Evolutionary conservation across 1,140 invertebrate species (phyloP).

Genomic region (Drosophila gunungcola): DNA sequence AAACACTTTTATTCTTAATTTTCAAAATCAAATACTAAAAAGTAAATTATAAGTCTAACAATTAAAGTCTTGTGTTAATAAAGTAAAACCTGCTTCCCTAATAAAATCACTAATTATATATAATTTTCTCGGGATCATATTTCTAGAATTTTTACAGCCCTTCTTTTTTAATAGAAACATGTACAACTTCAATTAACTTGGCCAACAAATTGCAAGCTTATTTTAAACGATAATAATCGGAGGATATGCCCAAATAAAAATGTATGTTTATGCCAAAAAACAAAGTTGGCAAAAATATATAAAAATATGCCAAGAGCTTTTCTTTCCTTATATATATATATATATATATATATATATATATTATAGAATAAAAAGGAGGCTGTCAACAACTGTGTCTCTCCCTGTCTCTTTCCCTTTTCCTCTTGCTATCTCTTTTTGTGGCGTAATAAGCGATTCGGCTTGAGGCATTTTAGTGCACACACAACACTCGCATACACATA

Average conservation of each 20-base stretch:
- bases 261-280: constrained; percentile 8
- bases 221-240: constrained; percentile 16
- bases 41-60: too few species aligned
- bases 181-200: constrained; percentile 13
- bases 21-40: too few species aligned
- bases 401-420: constrained; percentile 4
- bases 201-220: constrained; percentile 8
- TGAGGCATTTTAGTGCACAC: constrained; percentile 70
- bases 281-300: not conserved
- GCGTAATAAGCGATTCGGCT: constrained; percentile 72
- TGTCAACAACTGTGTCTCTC: constrained; percentile 50
- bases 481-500: constrained; percentile 31
- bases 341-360: not conserved
- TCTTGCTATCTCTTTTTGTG: constrained; percentile 31
- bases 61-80: too few species aligned
- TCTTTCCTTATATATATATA: not conserved
- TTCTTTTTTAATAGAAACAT: not conserved
- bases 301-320: not conserved
- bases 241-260: constrained; percentile 10
- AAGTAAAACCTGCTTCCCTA: too few species aligned
- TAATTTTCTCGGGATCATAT: too few species aligned
- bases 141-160: too few species aligned
- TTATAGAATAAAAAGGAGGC: constrained; percentile 2
- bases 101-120: too few species aligned
- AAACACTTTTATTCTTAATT: too few species aligned